These are phyloP conservation scores for Peromyscus californicus DNA, from an alignment of 2,113 vertebrate genomes.

Conservation along the genomic window DNA sequence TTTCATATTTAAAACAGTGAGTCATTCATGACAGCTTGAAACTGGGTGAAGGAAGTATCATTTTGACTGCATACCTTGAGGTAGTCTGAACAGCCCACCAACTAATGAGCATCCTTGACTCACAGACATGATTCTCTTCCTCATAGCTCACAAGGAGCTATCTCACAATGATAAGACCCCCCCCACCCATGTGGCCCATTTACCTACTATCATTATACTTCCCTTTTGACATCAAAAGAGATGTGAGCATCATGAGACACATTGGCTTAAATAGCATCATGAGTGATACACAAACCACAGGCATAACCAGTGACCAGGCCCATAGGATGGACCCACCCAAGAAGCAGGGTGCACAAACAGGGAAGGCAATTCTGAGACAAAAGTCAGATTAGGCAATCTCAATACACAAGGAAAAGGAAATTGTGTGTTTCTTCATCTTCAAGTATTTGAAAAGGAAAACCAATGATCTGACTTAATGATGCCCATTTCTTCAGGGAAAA, in stretches of 20 bases:
- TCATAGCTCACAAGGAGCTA: not conserved
- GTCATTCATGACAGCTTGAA: slow-evolving; percentile 5
- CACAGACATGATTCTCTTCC: not conserved
- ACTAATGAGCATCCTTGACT: not conserved
- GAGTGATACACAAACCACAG: not conserved
- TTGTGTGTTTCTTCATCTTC: slow-evolving; percentile 19
- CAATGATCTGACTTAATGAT: slow-evolving; percentile 8
- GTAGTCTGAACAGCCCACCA: not conserved
- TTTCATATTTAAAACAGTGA: not conserved
- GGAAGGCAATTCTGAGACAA: not conserved
- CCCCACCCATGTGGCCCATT: not conserved
- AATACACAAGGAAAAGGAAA: slow-evolving; percentile 10
- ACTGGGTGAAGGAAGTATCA: not conserved
- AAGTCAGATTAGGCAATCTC: not conserved
- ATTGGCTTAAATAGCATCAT: not conserved
- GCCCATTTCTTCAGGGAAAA: not conserved
- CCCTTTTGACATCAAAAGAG: slow-evolving; percentile 57
- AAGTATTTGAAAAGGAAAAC: slow-evolving; percentile 8
- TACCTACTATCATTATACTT: not conserved
- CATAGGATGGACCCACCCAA: too few species aligned
- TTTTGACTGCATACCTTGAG: not conserved
- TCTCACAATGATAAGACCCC: not conserved
- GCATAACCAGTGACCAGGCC: not conserved
- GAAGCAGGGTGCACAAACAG: not conserved
- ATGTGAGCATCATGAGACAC: not conserved